Evolutionary conservation across 2,797 vertebrate species (phyloP), one percentile per base, ranked within the genome.

Genomic region (Phoebastria nigripes): DNA sequence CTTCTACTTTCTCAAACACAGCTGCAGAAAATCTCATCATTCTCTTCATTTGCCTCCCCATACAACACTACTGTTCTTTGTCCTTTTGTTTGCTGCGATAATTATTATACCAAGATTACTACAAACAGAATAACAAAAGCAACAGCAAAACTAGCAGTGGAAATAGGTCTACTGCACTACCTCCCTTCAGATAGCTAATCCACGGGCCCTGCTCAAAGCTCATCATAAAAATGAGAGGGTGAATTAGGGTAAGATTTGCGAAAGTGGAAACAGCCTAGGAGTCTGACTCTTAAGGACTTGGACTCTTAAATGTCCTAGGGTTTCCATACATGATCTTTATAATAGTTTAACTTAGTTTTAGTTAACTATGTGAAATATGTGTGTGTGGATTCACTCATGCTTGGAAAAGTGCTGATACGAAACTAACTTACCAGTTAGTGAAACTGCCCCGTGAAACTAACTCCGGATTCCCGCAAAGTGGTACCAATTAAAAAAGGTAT

Each of bases 1-100:
- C 20, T 83, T 70, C 82, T 80, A 24, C 51, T 41, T 90, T 76
- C 15, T 80, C 67, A 82, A 39, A 88, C 54, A 63, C 54, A 77
- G 55, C 13, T 80, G 69, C 59, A 82, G 59, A 78, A 82, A 82
- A 93, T 31, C 20, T 76, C 29, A 3, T 12, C 1, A 15, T 70
- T 86, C 73, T 72, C 35, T 61, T 83, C 19, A 63, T 49, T 49
- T 3, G 1, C 24, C 17, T 67, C 35, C 33, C 37, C 9, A 28
- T 6, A 56, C 10, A 58, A 59, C 39, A 42, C 59, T 22, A 31
- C 33, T 51, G 28, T 17, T 85, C 74, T 74, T 47, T 24, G 29
- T 74, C 25, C 44, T 82, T 83, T 28, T 78, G 26, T 79, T 82
- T 81, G 54, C 56, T 7, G 28, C 87, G 63, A 8, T 54, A 26